Base-by-base conservation (phyloP, 2,113 vertebrate genomes). In the Thalassoma bifasciatum region DNA sequence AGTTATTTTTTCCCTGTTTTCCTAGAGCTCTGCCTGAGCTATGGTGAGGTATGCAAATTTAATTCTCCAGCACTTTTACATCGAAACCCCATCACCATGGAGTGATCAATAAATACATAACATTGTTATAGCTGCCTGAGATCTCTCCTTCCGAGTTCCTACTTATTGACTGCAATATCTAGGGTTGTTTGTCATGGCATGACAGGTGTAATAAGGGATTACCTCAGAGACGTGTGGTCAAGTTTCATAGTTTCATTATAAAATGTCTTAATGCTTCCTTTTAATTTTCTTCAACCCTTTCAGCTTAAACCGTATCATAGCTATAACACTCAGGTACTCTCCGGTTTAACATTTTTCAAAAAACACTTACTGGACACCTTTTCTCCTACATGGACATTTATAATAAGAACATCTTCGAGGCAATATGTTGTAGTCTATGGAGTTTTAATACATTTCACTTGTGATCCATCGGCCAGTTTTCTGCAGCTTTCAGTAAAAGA, bases 91-190 rank as follows among this genome's bases (percentile, higher is more conserved):
- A 85, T 91, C 83, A 88, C 21, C 22, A 23, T 46, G 62, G 21
- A n/a, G 51, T 10, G 68, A 91, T 91, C 81, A 62, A 89, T 87
- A 86, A 38, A 81, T 67, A 67, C 63, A 84, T 67, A 76, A 79
- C 83, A 68, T 71, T 67, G 82, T 81, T 79, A 79, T 9, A 50
- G 37, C 17, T 22, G 30, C 65, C 44, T 52, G 26, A 65, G 66
- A 62, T 34, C 54, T 52, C 51, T 38, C 51, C 54, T 37, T 46
- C 59, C 40, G 34, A 22, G 12, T 30, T 62, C 44, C 37, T 40
- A 68, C 38, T 59, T 7, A 52, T 21, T 30, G 13, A 58, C 14
- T 22, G 34, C 11, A 19, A 13, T 23, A 13, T 36, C 65, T 54
- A 42, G 21, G 26, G 38, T 16, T 24, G 37, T 26, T 64, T 51